These are phyloP conservation scores for Sebastolobus alascanus DNA, from an alignment of 2,797 vertebrate genomes.

Conservation along the genomic window DNA sequence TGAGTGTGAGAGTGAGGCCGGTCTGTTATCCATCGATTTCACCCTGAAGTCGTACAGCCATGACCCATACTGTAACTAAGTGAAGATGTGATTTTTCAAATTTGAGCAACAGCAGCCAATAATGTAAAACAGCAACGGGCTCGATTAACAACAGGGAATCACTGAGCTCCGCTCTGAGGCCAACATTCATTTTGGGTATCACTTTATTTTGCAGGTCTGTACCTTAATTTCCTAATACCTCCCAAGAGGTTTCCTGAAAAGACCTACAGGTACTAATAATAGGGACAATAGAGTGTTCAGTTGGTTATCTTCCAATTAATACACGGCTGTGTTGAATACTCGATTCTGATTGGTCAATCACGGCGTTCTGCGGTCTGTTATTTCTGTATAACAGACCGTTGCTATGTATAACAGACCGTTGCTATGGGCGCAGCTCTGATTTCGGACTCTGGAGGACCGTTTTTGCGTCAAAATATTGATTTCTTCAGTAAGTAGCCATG, in stretches of 20 bases:
- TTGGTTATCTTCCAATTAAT: not conserved
- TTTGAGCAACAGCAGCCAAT: conserved; percentile 32
- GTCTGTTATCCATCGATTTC: conserved; percentile 52
- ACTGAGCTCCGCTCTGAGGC: not conserved
- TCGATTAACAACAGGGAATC: not conserved
- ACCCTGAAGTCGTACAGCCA: conserved; percentile 24
- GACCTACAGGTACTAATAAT: not conserved
- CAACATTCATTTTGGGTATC: not conserved
- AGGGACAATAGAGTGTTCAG: not conserved
- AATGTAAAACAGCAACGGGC: conserved; percentile 36
- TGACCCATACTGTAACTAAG: conserved; percentile 35
- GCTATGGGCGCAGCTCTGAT: too few relatives aligned
- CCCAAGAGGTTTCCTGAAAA: not conserved
- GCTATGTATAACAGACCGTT: too few relatives aligned
- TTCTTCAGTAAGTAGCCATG: too few relatives aligned
- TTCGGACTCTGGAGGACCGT: too few relatives aligned
- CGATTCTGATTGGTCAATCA: too few relatives aligned
- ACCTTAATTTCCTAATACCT: not conserved
- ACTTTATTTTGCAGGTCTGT: not conserved
- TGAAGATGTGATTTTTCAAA: conserved; percentile 41
- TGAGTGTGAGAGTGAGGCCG: conserved; percentile 43
- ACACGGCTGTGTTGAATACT: too few relatives aligned
- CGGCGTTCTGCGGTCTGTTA: too few relatives aligned
- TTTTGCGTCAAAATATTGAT: too few relatives aligned
- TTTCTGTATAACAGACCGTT: too few relatives aligned